Evolutionary conservation across 1,140 invertebrate genomes (phyloP), one percentile per base, ranked within the genome.

Genomic region (Propsilocerus akamusi): DNA sequence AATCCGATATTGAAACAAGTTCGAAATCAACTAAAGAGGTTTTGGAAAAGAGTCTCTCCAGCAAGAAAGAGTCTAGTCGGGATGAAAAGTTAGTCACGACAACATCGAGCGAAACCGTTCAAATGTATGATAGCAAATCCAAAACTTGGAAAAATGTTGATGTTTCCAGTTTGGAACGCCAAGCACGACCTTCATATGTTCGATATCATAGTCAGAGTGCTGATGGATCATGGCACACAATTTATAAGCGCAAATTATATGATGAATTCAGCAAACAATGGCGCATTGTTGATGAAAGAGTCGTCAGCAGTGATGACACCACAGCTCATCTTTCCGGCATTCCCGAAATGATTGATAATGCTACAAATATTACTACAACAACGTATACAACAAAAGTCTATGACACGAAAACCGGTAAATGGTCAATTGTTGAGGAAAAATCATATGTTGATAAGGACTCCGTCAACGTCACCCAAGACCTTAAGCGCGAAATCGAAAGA

Each of bases 261-360:
- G 63, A 65, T 49, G 57, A 54, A 28, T 57, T 58, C 49, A 60
- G 62, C 52, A 63, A 63, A 53, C 57, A 58, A 49, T 65, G 63
- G 63, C 60, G 59, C 34, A 56, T 64, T 23, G 58, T 65, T 25
- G 63, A 65, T 32, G 63, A 65, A 41, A 59, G 59, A 34, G 58
- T 55, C n/a, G 58, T 62, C 51, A 51, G 53, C 48, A 59, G 59
- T 53, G 62, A 61, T 55, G 51, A 52, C 5, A 7, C 25, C 5
- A 41, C 34, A 41, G 22, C n/a, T n/a, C n/a, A 41, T 20, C 34
- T n/a, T 17, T 4, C 17, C 2, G 34, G 22, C 12, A 47, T 52
- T 47, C 63, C 63, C 47, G 63, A 65, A 59, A 63, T 65, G 59
- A 60, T 63, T 26, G 63, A 65, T 60, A 63, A 65, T 64, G 60